phyloP scores from a whole-genome alignment of 2,888 invertebrate genomes.

The Buathra laborator region DNA sequence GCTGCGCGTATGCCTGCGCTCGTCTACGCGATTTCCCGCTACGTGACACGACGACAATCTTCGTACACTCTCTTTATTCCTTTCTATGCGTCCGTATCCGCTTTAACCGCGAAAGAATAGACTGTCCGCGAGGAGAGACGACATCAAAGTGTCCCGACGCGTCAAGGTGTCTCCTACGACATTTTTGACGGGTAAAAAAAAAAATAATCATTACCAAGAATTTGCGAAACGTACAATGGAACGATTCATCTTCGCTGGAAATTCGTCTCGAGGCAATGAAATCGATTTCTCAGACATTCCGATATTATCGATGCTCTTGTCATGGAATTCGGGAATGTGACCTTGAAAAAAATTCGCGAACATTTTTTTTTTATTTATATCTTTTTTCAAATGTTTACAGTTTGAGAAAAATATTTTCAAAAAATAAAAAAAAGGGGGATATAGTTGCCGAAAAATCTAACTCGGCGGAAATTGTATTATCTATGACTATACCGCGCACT shows the following conservation, averaged over 20 bases:
- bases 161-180: constrained; percentile 43
- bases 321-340: neutral
- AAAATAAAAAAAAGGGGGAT: too few species aligned
- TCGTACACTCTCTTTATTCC: constrained; percentile 56
- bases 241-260: constrained; percentile 50
- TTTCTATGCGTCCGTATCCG: constrained; percentile 61
- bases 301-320: neutral
- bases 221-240: constrained; percentile 24
- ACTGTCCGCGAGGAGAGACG: constrained; percentile 38
- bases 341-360: too few species aligned
- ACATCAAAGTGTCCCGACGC: constrained; percentile 64
- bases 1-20: constrained; percentile 78
- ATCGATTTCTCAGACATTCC: constrained; percentile 3
- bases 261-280: constrained; percentile 22
- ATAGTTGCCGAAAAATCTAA: too few species aligned
- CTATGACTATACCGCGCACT: constrained; percentile 2
- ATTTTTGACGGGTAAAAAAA: constrained; percentile 16
- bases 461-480: constrained; percentile 10
- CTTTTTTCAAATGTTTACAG: too few species aligned
- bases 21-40: constrained; percentile 84
- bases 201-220: constrained; percentile 55
- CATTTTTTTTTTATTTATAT: too few species aligned
- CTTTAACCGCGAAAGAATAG: constrained; percentile 54
- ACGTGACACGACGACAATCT: constrained; percentile 76
- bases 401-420: too few species aligned